These are phyloP conservation scores for Rhineura floridana DNA, from an alignment of 2,113 vertebrate species.

Conservation along the genomic window DNA sequence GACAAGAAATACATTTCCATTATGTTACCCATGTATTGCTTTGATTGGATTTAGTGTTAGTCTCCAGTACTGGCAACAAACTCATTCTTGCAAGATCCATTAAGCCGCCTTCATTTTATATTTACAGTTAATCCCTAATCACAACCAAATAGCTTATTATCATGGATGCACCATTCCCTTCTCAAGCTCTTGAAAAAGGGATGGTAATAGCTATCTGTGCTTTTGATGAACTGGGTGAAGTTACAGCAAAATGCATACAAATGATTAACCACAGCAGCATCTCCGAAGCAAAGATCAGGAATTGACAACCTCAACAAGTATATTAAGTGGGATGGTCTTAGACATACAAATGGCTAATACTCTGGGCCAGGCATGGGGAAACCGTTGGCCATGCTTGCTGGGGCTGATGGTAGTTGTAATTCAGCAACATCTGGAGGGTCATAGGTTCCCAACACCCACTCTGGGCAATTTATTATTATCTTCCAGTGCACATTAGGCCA, in stretches of 20 bases:
- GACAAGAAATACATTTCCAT: neutral
- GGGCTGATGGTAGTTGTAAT: too few species aligned
- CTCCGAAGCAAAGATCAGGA: neutral
- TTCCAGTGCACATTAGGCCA: neutral
- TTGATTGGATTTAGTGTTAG: neutral
- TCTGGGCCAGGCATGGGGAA: too few species aligned
- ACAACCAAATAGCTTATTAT: conserved; percentile 23
- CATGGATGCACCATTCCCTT: conserved; percentile 2
- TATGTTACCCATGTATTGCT: neutral
- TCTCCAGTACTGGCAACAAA: neutral
- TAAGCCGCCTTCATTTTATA: neutral
- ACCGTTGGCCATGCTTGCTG: too few species aligned
- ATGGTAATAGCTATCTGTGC: neutral
- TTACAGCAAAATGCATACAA: neutral
- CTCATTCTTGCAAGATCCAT: conserved; percentile 14
- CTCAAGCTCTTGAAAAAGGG: neutral
- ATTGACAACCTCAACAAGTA: fast-evolving
- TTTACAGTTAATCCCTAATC: conserved; percentile 2
- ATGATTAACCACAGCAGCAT: neutral
- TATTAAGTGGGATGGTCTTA: neutral
- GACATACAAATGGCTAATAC: neutral
- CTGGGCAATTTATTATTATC: neutral
- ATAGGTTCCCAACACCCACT: too few species aligned
- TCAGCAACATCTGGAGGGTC: too few species aligned
- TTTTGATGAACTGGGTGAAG: neutral